phyloP scores from a whole-genome alignment of 2,797 vertebrate species.

The Eidolon dupreanum region DNA sequence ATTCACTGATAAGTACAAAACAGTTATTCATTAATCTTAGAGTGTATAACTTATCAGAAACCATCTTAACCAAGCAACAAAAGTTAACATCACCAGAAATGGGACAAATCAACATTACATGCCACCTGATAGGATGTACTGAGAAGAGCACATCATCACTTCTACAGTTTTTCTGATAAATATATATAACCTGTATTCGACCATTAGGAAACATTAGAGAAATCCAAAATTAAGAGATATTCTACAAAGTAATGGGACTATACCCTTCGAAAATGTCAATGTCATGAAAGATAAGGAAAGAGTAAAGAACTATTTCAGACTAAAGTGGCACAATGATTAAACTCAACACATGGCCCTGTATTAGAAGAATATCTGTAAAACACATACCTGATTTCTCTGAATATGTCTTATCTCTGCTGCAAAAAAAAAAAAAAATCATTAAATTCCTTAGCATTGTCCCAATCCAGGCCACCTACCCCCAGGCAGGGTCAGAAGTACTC shows the following conservation, averaged over 20 bases:
- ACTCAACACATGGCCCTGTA: neutral
- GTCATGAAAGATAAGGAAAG: neutral
- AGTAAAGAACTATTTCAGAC: neutral
- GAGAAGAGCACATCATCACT: neutral
- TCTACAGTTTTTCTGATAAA: neutral
- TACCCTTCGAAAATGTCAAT: neutral
- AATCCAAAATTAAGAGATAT: neutral
- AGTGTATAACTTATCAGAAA: neutral
- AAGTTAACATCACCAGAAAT: neutral
- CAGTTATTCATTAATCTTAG: neutral
- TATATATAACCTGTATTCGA: neutral
- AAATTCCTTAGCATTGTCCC: neutral
- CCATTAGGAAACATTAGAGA: neutral
- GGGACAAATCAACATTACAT: neutral
- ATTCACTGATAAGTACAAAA: neutral
- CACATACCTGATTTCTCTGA: neutral
- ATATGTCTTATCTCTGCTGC: neutral
- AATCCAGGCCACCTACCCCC: neutral
- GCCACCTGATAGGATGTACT: neutral
- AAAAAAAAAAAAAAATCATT: neutral
- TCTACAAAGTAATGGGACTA: neutral
- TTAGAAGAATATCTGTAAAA: neutral
- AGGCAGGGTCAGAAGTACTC: neutral
- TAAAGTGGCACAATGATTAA: neutral
- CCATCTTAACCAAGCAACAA: neutral